phyloP scores from a whole-genome alignment of 2,888 invertebrate genomes.

The Ophion ellenae region DNA sequence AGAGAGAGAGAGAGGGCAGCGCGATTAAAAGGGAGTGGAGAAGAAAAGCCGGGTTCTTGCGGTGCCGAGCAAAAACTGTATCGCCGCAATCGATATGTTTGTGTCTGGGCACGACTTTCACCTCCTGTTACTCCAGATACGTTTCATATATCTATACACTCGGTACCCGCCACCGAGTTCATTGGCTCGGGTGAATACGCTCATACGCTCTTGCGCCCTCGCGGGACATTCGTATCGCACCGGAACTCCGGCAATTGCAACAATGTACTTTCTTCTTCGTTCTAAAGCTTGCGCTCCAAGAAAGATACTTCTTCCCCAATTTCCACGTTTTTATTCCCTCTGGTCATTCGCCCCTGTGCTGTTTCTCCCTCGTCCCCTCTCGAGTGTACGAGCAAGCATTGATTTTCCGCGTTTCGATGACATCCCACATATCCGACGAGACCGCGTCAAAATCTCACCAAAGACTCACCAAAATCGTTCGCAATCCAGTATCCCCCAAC shows the following conservation, averaged over 20 bases:
- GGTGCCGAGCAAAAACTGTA: constrained; percentile 14
- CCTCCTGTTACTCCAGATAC: constrained; percentile 21
- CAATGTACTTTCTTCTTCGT: neutral
- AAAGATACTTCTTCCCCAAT: neutral
- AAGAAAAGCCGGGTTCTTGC: constrained; percentile 15
- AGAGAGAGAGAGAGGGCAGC: neutral
- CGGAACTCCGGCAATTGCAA: neutral
- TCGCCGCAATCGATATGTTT: constrained; percentile 65
- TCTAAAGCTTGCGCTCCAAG: neutral
- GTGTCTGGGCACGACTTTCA: constrained; percentile 56
- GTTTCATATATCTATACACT: neutral
- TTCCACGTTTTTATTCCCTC: neutral
- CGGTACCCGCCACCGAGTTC: constrained; percentile 44
- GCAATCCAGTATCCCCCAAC: neutral
- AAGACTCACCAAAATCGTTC: constrained; percentile 21
- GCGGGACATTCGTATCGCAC: neutral
- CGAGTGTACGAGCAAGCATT: too few relatives aligned
- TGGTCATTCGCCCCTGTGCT: neutral
- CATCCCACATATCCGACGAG: too few relatives aligned
- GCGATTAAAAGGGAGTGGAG: constrained; percentile 23
- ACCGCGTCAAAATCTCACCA: neutral
- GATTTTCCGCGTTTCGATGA: too few relatives aligned
- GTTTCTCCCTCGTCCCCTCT: neutral
- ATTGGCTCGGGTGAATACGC: constrained; percentile 50
- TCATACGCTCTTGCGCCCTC: constrained; percentile 29